Percentiles rank a stretch among this genome's conserved stretches.
These are phyloP conservation scores for Byasa hedistus DNA, from an alignment of 2,888 invertebrate genomes.

Conservation along the genomic window DNA sequence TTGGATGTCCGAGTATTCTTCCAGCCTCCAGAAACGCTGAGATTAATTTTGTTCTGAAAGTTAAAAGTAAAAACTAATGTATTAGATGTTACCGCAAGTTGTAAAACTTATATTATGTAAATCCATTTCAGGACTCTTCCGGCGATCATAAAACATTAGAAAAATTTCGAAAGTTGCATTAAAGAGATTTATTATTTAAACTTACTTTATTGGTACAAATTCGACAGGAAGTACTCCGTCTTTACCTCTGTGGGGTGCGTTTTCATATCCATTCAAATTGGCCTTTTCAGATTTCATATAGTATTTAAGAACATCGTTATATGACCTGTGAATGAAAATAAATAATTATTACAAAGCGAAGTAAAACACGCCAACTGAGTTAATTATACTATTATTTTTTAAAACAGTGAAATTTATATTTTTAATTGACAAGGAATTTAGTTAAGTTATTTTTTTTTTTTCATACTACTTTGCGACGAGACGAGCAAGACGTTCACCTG, in stretches of 20 bases:
- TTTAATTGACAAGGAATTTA: too few relatives aligned
- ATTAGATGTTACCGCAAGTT: too few relatives aligned
- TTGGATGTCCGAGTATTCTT: conserved; percentile 82
- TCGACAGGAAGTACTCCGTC: conserved; percentile 82
- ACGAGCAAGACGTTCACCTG: too few relatives aligned
- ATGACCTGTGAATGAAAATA: conserved; percentile 69
- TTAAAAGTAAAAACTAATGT: not conserved
- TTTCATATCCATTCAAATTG: conserved; percentile 66
- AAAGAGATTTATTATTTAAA: not conserved
- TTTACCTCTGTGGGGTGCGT: conserved; percentile 77
- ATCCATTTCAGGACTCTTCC: too few relatives aligned
- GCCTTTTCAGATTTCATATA: conserved; percentile 82
- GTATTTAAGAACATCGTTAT: conserved; percentile 80
- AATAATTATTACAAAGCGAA: not conserved
- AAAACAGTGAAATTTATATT: too few relatives aligned
- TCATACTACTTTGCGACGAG: too few relatives aligned
- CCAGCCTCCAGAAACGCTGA: conserved; percentile 81
- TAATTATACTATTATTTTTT: too few relatives aligned
- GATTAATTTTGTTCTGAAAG: conserved; percentile 56
- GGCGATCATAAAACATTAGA: too few relatives aligned
- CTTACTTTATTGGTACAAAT: conserved; percentile 77
- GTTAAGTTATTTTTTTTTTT: too few relatives aligned
- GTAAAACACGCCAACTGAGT: not conserved
- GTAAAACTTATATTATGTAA: too few relatives aligned
- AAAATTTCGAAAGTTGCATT: too few relatives aligned